Conservation (phyloP, 35 echinoderm and acorn worm species). For the Lytechinus pictus region DNA sequence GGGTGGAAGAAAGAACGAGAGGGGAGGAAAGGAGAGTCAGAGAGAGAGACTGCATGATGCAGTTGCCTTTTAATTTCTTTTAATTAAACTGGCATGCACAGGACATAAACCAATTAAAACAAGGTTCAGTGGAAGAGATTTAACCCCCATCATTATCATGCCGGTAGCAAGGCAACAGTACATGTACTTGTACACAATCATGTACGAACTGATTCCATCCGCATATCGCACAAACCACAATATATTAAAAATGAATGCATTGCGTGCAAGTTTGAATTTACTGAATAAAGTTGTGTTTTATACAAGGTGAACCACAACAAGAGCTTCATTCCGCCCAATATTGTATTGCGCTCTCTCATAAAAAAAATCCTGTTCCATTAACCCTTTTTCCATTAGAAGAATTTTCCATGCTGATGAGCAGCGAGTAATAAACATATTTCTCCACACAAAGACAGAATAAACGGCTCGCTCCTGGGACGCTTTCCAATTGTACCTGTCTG, state of each 20-base stretch:
- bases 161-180: not conserved
- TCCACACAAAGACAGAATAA: not conserved
- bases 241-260: not conserved
- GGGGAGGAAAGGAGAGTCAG: not conserved
- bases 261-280: not conserved
- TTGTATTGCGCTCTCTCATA: not conserved
- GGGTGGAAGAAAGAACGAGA: too few relatives aligned
- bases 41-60: not conserved
- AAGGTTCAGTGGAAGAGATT: not conserved
- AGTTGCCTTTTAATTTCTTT: constrained; percentile 1
- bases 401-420: not conserved
- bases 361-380: not conserved
- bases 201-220: not conserved
- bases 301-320: not conserved
- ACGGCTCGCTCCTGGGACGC: not conserved
- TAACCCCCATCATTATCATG: not conserved
- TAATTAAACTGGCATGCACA: not conserved
- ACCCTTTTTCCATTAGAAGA: not conserved
- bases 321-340: not conserved
- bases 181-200: not conserved
- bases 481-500: not conserved
- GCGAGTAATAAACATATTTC: not conserved
- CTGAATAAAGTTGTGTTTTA: not conserved
- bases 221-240: not conserved
- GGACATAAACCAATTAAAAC: not conserved